Evolutionary conservation across 2,797 vertebrate genomes (phyloP).

Genomic region (Remorina albescens): DNA sequence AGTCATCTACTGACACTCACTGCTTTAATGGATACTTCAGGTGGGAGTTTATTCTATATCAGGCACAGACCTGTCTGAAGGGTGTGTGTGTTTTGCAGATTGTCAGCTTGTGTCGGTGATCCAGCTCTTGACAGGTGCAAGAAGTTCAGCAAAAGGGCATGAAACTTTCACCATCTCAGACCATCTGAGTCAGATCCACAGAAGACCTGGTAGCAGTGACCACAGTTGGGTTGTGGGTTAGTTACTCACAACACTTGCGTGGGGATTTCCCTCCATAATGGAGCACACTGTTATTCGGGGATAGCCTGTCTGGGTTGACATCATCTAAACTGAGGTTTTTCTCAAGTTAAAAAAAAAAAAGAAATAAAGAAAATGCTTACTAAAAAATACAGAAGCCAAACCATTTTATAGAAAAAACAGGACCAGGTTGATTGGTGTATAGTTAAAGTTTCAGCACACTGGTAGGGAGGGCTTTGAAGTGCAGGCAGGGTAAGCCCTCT

Average conservation of each 20-base stretch:
- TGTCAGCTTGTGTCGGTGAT: constrained; percentile 44
- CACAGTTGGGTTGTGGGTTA: constrained; percentile 73
- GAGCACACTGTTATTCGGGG: constrained; percentile 67
- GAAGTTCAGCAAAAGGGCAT: constrained; percentile 72
- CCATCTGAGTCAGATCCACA: constrained; percentile 58
- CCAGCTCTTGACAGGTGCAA: constrained; percentile 73
- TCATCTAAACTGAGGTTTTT: constrained; percentile 72
- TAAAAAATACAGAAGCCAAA: constrained; percentile 72
- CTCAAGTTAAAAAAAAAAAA: constrained; percentile 39
- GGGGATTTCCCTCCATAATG: constrained; percentile 76
- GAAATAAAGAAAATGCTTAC: constrained; percentile 62
- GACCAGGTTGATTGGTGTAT: constrained; percentile 76
- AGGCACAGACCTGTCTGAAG: constrained; percentile 33
- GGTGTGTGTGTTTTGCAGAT: constrained; percentile 46
- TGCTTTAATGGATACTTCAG: constrained; percentile 56
- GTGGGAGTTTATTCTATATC: constrained; percentile 57
- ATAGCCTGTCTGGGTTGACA: constrained; percentile 74
- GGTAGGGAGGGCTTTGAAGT: constrained; percentile 76
- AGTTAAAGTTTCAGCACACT: constrained; percentile 83
- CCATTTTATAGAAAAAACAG: constrained; percentile 64
- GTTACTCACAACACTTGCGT: constrained; percentile 68
- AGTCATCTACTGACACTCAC: constrained; percentile 56
- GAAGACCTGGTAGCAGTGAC: constrained; percentile 68
- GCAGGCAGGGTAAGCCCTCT: constrained; percentile 69
- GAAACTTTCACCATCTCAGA: constrained; percentile 67